A percentile compares a stretch with the other conserved stretches of the same genome.
These are phyloP conservation scores for Slavum lentiscoides DNA, from an alignment of 2,888 invertebrate genomes.

Conservation along the genomic window DNA sequence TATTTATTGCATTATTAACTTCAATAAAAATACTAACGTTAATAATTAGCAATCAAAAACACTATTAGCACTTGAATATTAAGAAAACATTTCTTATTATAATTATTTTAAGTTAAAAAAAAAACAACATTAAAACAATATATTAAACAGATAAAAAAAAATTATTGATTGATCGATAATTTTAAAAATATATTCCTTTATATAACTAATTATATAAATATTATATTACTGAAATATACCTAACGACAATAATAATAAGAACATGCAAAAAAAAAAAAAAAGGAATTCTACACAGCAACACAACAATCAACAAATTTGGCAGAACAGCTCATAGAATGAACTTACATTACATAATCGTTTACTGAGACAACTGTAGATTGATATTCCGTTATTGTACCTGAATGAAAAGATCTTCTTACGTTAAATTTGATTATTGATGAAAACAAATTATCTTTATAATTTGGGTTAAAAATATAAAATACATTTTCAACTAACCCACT, in stretches of 20 bases:
- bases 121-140: too few species aligned
- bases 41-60: not conserved
- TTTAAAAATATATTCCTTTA: too few species aligned
- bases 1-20: too few species aligned
- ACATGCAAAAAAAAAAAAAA: conserved; percentile 49
- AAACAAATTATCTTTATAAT: conserved; percentile 17
- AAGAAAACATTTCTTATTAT: not conserved
- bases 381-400: conserved; percentile 45
- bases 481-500: not conserved
- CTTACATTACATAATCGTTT: conserved; percentile 41
- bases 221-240: not conserved
- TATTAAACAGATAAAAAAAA: too few species aligned
- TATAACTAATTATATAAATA: too few species aligned
- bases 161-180: too few species aligned
- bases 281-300: conserved; percentile 28
- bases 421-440: conserved; percentile 9
- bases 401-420: conserved; percentile 36
- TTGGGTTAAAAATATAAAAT: conserved; percentile 6
- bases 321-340: conserved; percentile 27
- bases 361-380: conserved; percentile 40
- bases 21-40: not conserved
- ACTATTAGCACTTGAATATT: not conserved
- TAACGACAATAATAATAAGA: conserved; percentile 14
- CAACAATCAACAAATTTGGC: conserved; percentile 33
- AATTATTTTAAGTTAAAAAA: not conserved